Base-by-base conservation (phyloP, 2,888 invertebrate species). In the Baronia brevicornis region DNA sequence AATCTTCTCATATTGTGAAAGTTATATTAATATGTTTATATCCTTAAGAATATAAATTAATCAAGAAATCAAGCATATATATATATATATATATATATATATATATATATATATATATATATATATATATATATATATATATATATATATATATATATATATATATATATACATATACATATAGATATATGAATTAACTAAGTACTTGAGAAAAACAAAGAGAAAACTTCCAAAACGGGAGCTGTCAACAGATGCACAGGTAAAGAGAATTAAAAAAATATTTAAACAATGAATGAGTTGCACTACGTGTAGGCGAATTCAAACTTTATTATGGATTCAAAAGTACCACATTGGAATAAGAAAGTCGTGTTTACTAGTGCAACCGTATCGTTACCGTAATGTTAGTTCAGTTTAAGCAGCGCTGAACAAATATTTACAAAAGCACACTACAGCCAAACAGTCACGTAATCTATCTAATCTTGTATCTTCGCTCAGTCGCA, bases 131-230 rank as follows among this genome's bases (percentile, higher is more conserved):
- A n/a, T n/a, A n/a, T n/a, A n/a, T n/a, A n/a, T n/a, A n/a, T n/a
- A n/a, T n/a, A n/a, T n/a, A n/a, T n/a, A n/a, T 51, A 51, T 29
- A 38, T 38, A 33, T 27, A 24, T 50, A 38, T 36, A 35, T 26
- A 33, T 23, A 19, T 28, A 35, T 41, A n/a, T 35, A 39, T 30
- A 33, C 28, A 35, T 40, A 46, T 49, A 65, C 62, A 61, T 56
- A 61, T 25, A 65, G 65, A 71, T 72, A 67, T 71, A 65, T 61
- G 57, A 61, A 54, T 61, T 45, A 60, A 57, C 41, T n/a, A n/a
- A n/a, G n/a, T n/a, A n/a, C n/a, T n/a, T n/a, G 56, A 56, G 56
- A 67, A 67, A 70, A 69, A 66, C 59, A 71, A 70, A 69, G 60
- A 60, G 40, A 48, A 55, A 53, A 46, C 51, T 12, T 48, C 48